Percentiles rank a stretch among this genome's conserved stretches.
These are phyloP conservation scores for Lasiurus cinereus DNA, from an alignment of 2,113 vertebrate species.

Conservation along the genomic window DNA sequence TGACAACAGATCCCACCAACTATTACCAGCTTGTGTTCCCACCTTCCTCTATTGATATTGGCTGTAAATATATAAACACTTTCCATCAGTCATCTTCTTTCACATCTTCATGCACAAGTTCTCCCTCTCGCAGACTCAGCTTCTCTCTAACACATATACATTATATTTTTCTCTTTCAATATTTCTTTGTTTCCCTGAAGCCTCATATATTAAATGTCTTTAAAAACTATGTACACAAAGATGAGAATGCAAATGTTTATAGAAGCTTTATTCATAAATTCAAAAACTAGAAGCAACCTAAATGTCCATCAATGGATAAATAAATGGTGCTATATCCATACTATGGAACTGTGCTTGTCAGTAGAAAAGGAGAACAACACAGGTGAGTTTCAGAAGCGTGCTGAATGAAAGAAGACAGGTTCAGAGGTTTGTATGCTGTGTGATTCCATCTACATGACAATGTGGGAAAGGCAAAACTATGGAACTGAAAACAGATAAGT, in stretches of 20 bases:
- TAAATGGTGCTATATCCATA: not conserved
- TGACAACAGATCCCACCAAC: not conserved
- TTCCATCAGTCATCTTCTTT: not conserved
- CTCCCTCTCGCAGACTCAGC: not conserved
- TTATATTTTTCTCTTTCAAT: slow-evolving; percentile 2
- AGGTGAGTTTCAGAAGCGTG: not conserved
- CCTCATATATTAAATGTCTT: not conserved
- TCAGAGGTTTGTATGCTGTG: not conserved
- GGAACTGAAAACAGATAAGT: not conserved
- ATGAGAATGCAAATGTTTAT: slow-evolving; percentile 5
- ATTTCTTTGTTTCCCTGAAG: slow-evolving; percentile 10
- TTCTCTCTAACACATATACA: not conserved
- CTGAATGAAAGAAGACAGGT: not conserved
- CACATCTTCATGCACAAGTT: not conserved
- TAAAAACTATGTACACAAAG: not conserved
- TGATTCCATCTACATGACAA: not conserved
- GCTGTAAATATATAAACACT: not conserved
- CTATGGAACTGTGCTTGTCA: not conserved
- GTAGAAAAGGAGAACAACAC: not conserved
- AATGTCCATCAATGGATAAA: not conserved
- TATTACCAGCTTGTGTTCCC: not conserved
- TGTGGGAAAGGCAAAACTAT: not conserved
- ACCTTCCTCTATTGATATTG: not conserved
- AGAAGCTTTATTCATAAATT: slow-evolving; percentile 14
- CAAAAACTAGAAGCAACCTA: not conserved